phyloP scores from a whole-genome alignment of 2,888 invertebrate genomes.

The Eupithecia centaureata region DNA sequence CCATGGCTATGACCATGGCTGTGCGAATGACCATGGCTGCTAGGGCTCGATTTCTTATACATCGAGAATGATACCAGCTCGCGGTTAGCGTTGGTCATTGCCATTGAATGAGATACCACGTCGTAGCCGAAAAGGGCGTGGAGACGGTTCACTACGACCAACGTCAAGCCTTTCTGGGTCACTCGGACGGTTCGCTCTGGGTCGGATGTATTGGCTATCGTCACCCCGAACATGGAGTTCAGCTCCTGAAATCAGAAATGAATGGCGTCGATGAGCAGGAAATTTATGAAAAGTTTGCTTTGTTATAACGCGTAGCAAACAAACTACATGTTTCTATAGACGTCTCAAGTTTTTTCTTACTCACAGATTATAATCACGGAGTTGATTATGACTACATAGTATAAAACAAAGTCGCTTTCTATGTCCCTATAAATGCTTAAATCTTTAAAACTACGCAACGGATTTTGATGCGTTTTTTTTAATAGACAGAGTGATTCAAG shows the following conservation, averaged over 20 bases:
- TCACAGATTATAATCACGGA: no score
- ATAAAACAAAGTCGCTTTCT: no score
- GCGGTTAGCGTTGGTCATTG: slow-evolving; percentile 79
- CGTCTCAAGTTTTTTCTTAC: no score
- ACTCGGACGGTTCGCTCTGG: slow-evolving; percentile 69
- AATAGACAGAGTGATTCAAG: no score
- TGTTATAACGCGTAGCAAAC: neutral
- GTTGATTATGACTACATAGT: no score
- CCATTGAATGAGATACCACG: slow-evolving; percentile 79
- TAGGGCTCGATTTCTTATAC: slow-evolving; percentile 73
- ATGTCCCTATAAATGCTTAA: no score
- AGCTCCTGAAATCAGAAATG: slow-evolving; percentile 60
- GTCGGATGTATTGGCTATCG: slow-evolving; percentile 65
- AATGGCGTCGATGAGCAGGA: neutral
- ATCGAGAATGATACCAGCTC: slow-evolving; percentile 78
- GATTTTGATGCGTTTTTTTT: no score
- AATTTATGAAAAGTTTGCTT: neutral
- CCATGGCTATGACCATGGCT: slow-evolving; percentile 54
- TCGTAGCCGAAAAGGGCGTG: slow-evolving; percentile 79
- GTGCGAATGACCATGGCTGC: slow-evolving; percentile 59
- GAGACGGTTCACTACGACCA: slow-evolving; percentile 76
- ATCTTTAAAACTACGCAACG: no score
- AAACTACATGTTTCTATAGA: no score
- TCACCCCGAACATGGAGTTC: slow-evolving; percentile 69
- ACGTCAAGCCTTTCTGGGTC: slow-evolving; percentile 73